Evolutionary conservation across 2,797 vertebrate species (phyloP).

Genomic region (Catharus ustulatus): DNA sequence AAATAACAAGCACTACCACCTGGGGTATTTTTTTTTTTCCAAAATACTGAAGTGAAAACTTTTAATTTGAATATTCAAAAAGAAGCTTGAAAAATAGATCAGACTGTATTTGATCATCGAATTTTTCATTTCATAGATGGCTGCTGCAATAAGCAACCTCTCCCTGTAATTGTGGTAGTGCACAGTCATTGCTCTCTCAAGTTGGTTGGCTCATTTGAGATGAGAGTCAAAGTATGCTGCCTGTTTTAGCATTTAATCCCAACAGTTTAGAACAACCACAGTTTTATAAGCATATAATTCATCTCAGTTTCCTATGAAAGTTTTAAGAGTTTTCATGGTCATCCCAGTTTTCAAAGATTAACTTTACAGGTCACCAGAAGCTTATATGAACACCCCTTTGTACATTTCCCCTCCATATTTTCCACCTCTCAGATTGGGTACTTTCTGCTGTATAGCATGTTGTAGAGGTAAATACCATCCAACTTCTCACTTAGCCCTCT

Average conservation of each 20-base stretch:
- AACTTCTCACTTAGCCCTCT: slow-evolving; percentile 1
- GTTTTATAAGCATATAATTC: slow-evolving; percentile 50
- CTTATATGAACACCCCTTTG: background rate
- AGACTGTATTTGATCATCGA: slow-evolving; percentile 12
- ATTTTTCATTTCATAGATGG: slow-evolving; percentile 38
- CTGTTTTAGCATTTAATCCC: slow-evolving; percentile 60
- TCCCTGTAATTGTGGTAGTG: slow-evolving; percentile 63
- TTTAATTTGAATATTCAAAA: background rate
- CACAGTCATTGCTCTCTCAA: background rate
- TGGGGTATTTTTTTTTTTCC: background rate
- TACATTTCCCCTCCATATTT: background rate
- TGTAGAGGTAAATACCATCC: background rate
- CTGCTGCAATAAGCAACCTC: slow-evolving; percentile 26
- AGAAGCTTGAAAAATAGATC: background rate
- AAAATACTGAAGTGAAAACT: background rate
- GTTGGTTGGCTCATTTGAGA: slow-evolving; percentile 20
- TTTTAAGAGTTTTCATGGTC: slow-evolving; percentile 18
- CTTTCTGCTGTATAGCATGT: background rate
- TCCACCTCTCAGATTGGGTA: background rate
- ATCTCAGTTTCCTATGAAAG: background rate
- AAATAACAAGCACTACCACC: background rate
- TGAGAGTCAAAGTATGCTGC: slow-evolving; percentile 3
- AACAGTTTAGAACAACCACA: slow-evolving; percentile 54
- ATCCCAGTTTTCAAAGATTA: slow-evolving; percentile 11
- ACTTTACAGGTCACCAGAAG: background rate